Conservation (phyloP, 1,140 invertebrate species). For the Drosophila sp. region DNA sequence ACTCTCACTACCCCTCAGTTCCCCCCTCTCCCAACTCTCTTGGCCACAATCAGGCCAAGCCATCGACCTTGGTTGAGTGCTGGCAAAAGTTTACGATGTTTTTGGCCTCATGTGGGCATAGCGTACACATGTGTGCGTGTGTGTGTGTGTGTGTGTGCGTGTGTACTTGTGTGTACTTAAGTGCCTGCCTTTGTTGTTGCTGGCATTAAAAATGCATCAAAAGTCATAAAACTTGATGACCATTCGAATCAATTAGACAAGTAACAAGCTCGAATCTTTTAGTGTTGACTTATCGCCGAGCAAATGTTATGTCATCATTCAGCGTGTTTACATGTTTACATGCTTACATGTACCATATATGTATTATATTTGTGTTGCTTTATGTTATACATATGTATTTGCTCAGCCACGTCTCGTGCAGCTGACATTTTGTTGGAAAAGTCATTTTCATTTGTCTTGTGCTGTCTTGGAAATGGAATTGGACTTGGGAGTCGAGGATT, state of each 20-base stretch:
- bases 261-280: slow-evolving; percentile 27
- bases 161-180: slow-evolving; percentile 15
- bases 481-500: slow-evolving; percentile 22
- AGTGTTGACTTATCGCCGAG: slow-evolving; percentile 32
- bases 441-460: slow-evolving; percentile 38
- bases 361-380: slow-evolving; percentile 21
- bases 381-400: slow-evolving; percentile 28
- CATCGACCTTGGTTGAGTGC: slow-evolving; percentile 34
- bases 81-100: slow-evolving; percentile 35
- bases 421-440: slow-evolving; percentile 27
- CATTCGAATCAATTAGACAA: slow-evolving; percentile 52
- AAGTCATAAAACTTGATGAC: slow-evolving; percentile 39
- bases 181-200: slow-evolving; percentile 25
- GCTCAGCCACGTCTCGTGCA: slow-evolving; percentile 18
- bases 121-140: slow-evolving; percentile 1
- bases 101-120: slow-evolving; percentile 17
- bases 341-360: not conserved
- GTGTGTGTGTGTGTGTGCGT: slow-evolving; percentile 4
- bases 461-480: slow-evolving; percentile 22
- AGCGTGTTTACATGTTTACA: not conserved
- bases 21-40: not conserved
- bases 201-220: slow-evolving; percentile 63
- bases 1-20: too few species aligned
- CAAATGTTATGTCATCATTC: slow-evolving; percentile 67
- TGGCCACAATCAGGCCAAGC: not conserved